These are phyloP conservation scores for Eueides isabella DNA, from an alignment of 1,140 invertebrate genomes.

Conservation along the genomic window DNA sequence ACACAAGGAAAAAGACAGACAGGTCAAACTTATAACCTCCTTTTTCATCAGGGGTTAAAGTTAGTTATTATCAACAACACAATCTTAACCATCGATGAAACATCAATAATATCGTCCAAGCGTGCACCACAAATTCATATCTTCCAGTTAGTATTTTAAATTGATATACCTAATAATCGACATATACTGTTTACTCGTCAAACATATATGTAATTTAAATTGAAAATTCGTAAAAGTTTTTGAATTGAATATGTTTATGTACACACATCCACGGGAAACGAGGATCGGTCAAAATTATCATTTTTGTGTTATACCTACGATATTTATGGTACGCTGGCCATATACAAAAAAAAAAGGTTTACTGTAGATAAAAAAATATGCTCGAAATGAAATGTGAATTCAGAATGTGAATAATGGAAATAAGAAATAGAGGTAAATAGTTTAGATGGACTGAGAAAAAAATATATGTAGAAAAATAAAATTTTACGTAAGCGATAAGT, in stretches of 20 bases:
- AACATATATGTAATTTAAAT: conserved; percentile 17
- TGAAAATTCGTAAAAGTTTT: conserved; percentile 21
- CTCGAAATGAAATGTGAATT: background rate
- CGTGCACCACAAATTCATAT: background rate
- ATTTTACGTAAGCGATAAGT: too few species aligned
- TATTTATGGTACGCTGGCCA: background rate
- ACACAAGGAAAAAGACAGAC: too few species aligned
- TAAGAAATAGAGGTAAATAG: background rate
- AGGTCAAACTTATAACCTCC: too few species aligned
- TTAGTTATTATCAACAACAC: background rate
- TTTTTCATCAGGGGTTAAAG: too few species aligned
- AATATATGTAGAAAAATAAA: too few species aligned
- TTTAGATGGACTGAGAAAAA: background rate
- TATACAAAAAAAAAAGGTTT: conserved; percentile 5
- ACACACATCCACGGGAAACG: too few species aligned
- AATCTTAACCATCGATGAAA: background rate
- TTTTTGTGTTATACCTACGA: conserved; percentile 12
- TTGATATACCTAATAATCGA: conserved; percentile 24
- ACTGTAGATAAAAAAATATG: conserved; percentile 4
- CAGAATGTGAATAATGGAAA: background rate
- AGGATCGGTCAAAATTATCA: conserved; percentile 24
- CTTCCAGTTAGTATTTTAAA: conserved; percentile 4
- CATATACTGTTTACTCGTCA: background rate
- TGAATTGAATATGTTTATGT: too few species aligned
- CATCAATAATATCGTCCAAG: background rate